A percentile compares a stretch with the other conserved stretches of the same genome.
Evolutionary conservation across 2,888 invertebrate species (phyloP).

Genomic region (Drosophila borealis): DNA sequence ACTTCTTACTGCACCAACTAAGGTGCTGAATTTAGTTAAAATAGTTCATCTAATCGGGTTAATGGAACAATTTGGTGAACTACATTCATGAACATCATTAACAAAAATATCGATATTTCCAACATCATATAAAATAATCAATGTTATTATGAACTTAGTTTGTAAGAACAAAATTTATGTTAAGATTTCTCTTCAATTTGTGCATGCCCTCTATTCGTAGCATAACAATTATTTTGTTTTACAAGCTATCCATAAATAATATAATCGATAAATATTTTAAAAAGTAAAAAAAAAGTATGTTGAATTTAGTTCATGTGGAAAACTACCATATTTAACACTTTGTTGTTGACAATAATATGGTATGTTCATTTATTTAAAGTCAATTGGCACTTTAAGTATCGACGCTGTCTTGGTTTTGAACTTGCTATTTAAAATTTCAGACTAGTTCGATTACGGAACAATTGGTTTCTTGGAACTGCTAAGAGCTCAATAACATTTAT

Average conservation of each 20-base stretch:
- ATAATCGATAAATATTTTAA: no score
- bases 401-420: not conserved
- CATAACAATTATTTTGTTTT: no score
- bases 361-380: no score
- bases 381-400: not conserved
- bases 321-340: not conserved
- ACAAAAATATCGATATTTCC: slow-evolving; percentile 17
- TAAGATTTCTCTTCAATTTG: no score
- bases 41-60: slow-evolving; percentile 19
- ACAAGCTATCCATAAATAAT: no score
- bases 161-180: no score
- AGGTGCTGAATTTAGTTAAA: slow-evolving; percentile 20
- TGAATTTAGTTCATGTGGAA: no score
- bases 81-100: slow-evolving; percentile 12
- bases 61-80: slow-evolving; percentile 19
- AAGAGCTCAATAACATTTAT: slow-evolving; percentile 12
- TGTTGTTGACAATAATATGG: not conserved
- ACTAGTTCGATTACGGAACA: slow-evolving; percentile 15
- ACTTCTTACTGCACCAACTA: slow-evolving; percentile 24
- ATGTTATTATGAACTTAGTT: no score
- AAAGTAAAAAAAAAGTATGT: no score
- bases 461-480: not conserved
- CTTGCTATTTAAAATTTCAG: not conserved
- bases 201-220: no score
- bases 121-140: not conserved